A percentile compares a stretch with the other conserved stretches of the same genome.
Evolutionary conservation across 2,113 vertebrate genomes (phyloP).

Genomic region (chimpanzee (Pan troglodytes)): NHGRI_mPanTro3-v2.1_pri NC_072417.2:23818501-23819000

Average conservation of each 20-base stretch:
- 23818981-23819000: neutral
- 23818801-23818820: neutral
- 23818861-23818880: neutral
- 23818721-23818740: slow-evolving; percentile 91
- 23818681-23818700: slow-evolving; percentile 92
- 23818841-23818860: neutral
- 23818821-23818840: neutral
- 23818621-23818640: slow-evolving; percentile 90
- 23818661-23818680: slow-evolving; percentile 91
- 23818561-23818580: neutral
- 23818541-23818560: neutral
- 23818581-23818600: neutral
- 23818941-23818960: neutral
- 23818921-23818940: neutral
- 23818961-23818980: neutral
- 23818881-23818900: neutral
- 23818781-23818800: neutral
- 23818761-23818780: slow-evolving; percentile 74
- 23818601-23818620: neutral
- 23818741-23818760: slow-evolving; percentile 90
- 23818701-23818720: slow-evolving; percentile 93
- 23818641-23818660: slow-evolving; percentile 91
- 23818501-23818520: too few relatives aligned
- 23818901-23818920: neutral
- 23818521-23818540: too few relatives aligned